phyloP scores from a whole-genome alignment of 2,888 invertebrate species.

The Rhamnusium bicolor region DNA sequence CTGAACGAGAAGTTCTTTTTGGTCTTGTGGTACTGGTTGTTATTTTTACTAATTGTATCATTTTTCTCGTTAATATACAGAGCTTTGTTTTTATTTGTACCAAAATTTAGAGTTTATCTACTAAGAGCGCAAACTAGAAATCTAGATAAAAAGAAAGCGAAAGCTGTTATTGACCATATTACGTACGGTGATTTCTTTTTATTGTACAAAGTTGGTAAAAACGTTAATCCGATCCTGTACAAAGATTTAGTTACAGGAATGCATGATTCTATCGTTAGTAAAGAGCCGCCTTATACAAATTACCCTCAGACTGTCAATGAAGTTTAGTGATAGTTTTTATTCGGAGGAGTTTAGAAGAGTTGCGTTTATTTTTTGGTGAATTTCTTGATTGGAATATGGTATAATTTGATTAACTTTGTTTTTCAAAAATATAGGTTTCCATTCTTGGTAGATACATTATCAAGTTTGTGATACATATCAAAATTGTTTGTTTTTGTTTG shows the following conservation, averaged over 20 bases:
- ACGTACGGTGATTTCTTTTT: constrained; percentile 86
- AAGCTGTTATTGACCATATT: constrained; percentile 72
- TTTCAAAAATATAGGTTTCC: background rate
- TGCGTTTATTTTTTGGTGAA: background rate
- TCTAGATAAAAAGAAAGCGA: constrained; percentile 72
- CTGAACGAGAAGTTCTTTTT: constrained; percentile 87
- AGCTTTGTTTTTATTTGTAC: constrained; percentile 73
- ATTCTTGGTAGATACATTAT: background rate
- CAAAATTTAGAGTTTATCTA: constrained; percentile 76
- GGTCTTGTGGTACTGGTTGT: constrained; percentile 84
- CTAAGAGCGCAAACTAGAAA: constrained; percentile 77
- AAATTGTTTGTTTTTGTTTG: background rate
- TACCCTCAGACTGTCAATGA: constrained; percentile 34
- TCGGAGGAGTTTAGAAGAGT: background rate
- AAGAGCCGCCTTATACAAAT: constrained; percentile 36
- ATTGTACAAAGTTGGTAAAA: constrained; percentile 82
- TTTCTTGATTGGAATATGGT: background rate
- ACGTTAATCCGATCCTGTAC: constrained; percentile 81
- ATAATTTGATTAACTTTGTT: background rate
- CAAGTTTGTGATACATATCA: background rate
- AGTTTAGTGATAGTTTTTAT: constrained; percentile 11
- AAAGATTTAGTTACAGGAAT: constrained; percentile 74
- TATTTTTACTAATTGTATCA: constrained; percentile 77
- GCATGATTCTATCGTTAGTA: constrained; percentile 49
- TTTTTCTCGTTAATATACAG: constrained; percentile 80